Percentiles rank a stretch among this genome's conserved stretches.
Conservation (phyloP, 1,140 invertebrate genomes). For the Subanguina moxae region DNA sequence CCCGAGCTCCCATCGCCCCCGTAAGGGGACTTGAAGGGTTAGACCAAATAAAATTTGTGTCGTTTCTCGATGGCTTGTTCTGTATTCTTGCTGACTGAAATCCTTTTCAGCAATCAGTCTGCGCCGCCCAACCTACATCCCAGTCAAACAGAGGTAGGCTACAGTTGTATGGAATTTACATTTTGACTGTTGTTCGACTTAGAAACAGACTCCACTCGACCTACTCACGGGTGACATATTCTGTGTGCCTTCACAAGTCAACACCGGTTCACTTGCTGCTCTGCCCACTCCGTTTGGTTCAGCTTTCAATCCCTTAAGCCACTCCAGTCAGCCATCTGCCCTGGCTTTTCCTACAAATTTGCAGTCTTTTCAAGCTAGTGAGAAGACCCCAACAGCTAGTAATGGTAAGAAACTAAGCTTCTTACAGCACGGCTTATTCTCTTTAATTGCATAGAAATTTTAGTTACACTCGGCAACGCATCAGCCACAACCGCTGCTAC, state of each 20-base stretch:
- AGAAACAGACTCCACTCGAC: slow-evolving; percentile 17
- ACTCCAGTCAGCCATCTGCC: background rate
- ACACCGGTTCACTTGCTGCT: background rate
- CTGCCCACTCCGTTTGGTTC: background rate
- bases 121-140: slow-evolving; percentile 29
- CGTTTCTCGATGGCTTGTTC: too few relatives aligned
- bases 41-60: too few relatives aligned
- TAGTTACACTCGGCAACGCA: too few relatives aligned
- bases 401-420: background rate
- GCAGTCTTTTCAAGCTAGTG: background rate
- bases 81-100: too few relatives aligned
- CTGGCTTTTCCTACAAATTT: background rate
- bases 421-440: too few relatives aligned
- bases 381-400: background rate
- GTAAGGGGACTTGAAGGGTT: too few relatives aligned
- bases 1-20: too few relatives aligned
- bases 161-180: slow-evolving; percentile 2
- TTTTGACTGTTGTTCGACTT: background rate
- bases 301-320: background rate
- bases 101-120: slow-evolving; percentile 22
- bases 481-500: background rate
- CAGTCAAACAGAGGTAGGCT: slow-evolving; percentile 1
- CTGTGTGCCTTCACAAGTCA: background rate
- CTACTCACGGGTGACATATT: slow-evolving; percentile 25
- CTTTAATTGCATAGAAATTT: too few relatives aligned